Percentiles rank a stretch among this genome's conserved stretches.
Conservation (phyloP, 2,797 vertebrate species). For the Rhodeus uyekii region DNA sequence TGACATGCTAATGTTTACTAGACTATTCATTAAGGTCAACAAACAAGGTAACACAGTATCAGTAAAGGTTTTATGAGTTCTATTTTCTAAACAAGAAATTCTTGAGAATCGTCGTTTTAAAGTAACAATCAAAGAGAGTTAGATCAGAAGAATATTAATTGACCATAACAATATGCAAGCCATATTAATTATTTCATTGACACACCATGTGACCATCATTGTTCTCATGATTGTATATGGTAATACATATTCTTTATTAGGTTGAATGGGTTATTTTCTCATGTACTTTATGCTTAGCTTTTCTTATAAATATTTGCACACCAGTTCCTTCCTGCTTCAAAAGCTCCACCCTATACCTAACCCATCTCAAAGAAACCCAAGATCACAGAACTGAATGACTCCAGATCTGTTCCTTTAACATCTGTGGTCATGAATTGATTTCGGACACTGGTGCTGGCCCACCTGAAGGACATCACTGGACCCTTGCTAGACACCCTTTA, state of each 20-base stretch:
- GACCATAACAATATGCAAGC: background rate
- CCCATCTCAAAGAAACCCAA: background rate
- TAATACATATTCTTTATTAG: background rate
- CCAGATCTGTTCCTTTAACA: background rate
- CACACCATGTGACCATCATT: background rate
- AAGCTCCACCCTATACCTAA: background rate
- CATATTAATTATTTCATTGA: background rate
- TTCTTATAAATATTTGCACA: background rate
- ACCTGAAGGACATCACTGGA: too few relatives aligned
- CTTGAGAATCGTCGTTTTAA: too few relatives aligned
- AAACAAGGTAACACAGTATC: too few relatives aligned
- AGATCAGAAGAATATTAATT: background rate
- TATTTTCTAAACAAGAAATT: too few relatives aligned
- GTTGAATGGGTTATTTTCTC: background rate
- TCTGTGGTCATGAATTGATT: too few relatives aligned
- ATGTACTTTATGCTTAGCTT: background rate
- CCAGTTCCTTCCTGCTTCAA: background rate
- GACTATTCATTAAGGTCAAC: too few relatives aligned
- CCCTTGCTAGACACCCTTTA: too few relatives aligned
- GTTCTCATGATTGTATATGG: background rate
- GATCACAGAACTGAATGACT: background rate
- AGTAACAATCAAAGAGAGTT: too few relatives aligned
- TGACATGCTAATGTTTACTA: too few relatives aligned
- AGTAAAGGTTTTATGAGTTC: too few relatives aligned
- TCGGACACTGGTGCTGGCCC: too few relatives aligned